Conservation (phyloP, 2,113 vertebrate genomes). For the Chaetodon trifascialis region DNA sequence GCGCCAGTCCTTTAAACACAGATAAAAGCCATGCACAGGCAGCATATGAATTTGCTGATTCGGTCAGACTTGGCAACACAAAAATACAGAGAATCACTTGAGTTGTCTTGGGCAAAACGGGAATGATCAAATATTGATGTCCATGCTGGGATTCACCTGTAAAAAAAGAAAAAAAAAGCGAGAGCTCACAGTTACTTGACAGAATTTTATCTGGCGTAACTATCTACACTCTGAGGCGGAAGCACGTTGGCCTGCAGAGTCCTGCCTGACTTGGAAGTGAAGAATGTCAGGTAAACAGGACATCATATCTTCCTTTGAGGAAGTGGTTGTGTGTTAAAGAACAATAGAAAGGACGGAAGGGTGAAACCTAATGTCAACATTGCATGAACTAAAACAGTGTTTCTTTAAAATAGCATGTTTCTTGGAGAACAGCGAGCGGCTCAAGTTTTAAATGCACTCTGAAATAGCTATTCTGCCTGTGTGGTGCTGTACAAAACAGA, state of each 20-base stretch:
- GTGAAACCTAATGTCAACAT: conserved; percentile 70
- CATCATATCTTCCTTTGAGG: conserved; percentile 67
- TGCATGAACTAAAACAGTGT: neutral
- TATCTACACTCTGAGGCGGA: neutral
- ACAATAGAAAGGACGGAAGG: conserved; percentile 82
- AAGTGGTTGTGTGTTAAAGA: conserved; percentile 72
- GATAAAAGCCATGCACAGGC: conserved; percentile 51
- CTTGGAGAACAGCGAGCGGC: conserved; percentile 5
- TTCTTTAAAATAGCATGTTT: conserved; percentile 15
- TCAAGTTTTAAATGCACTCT: neutral
- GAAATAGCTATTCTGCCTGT: neutral
- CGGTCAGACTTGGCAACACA: conserved; percentile 30
- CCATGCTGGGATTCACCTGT: conserved; percentile 70
- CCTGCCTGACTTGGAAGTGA: conserved; percentile 39
- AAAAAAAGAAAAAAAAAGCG: neutral
- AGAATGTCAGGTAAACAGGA: conserved; percentile 79
- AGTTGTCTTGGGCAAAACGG: conserved; percentile 19
- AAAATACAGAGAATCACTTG: conserved; percentile 36
- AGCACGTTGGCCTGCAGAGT: conserved; percentile 1
- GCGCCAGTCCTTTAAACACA: conserved; percentile 28
- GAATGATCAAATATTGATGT: conserved; percentile 20
- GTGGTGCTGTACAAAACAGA: conserved; percentile 19
- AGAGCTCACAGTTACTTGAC: conserved; percentile 29
- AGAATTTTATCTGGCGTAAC: neutral
- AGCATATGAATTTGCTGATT: conserved; percentile 23